These are phyloP conservation scores for Lagopus leucura DNA, from an alignment of 2,113 vertebrate species.

Conservation along the genomic window DNA sequence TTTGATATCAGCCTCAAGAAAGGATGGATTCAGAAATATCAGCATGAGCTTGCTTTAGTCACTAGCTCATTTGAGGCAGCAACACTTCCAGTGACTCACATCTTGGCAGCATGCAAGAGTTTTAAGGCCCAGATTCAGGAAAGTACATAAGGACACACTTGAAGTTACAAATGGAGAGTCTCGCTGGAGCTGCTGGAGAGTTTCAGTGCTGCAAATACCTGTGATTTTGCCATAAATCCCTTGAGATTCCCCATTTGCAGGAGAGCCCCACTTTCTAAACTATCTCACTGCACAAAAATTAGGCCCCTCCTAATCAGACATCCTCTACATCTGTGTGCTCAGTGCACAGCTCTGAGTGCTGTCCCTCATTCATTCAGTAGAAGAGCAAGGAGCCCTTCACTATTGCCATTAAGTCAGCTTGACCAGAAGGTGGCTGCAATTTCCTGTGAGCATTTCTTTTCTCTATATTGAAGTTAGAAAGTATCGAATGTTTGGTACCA, in stretches of 20 bases:
- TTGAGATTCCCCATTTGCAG: neutral
- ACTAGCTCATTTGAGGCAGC: neutral
- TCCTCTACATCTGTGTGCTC: slow-evolving; percentile 14
- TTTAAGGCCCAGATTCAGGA: neutral
- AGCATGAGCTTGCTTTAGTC: slow-evolving; percentile 8
- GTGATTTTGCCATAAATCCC: neutral
- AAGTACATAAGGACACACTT: neutral
- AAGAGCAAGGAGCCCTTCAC: neutral
- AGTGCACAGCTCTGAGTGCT: neutral
- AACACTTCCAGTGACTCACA: neutral
- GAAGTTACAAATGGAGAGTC: neutral
- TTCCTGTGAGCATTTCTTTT: neutral
- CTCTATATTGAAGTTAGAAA: neutral
- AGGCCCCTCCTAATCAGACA: neutral
- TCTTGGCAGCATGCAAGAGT: neutral
- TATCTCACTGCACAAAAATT: neutral
- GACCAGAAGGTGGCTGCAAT: neutral
- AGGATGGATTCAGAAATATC: neutral
- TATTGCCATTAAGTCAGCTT: neutral
- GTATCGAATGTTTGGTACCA: neutral
- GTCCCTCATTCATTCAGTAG: neutral
- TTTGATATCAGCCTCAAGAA: neutral
- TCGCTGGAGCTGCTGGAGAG: slow-evolving; percentile 20
- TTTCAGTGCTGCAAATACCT: neutral
- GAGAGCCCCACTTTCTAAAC: neutral